phyloP scores from a whole-genome alignment of 2,888 invertebrate species.

The Amphipoea oculea region DNA sequence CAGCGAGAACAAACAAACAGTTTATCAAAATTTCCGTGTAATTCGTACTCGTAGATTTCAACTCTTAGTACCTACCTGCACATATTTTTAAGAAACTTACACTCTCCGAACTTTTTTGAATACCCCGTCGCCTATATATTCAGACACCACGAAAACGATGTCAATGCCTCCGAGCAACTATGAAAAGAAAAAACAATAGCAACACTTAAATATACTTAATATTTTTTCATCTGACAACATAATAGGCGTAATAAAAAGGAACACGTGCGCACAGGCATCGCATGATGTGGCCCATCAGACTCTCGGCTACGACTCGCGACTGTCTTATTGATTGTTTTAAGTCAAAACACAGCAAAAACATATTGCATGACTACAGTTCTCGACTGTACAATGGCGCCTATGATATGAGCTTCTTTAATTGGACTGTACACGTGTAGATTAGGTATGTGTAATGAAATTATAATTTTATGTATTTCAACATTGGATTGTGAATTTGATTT shows the following conservation, averaged over 20 bases:
- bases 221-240: conserved; percentile 81
- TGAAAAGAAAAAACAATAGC: conserved; percentile 73
- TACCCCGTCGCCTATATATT: conserved; percentile 7
- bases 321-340: conserved; percentile 79
- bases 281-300: conserved; percentile 82
- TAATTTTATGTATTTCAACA: conserved; percentile 49
- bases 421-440: conserved; percentile 51
- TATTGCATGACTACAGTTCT: conserved; percentile 61
- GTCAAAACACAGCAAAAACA: conserved; percentile 66
- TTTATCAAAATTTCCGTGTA: background rate
- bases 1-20: too few species aligned
- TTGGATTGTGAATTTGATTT: conserved; percentile 23
- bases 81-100: background rate
- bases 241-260: conserved; percentile 80
- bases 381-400: conserved; percentile 53
- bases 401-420: conserved; percentile 43
- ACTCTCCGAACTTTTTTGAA: background rate
- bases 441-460: conserved; percentile 40
- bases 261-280: conserved; percentile 81
- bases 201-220: conserved; percentile 76
- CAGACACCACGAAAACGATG: conserved; percentile 55
- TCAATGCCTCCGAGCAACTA: conserved; percentile 71
- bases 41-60: background rate
- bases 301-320: conserved; percentile 69
- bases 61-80: background rate